Base-by-base conservation (phyloP, 2,888 invertebrate species). In the Carabus problematicus region DNA sequence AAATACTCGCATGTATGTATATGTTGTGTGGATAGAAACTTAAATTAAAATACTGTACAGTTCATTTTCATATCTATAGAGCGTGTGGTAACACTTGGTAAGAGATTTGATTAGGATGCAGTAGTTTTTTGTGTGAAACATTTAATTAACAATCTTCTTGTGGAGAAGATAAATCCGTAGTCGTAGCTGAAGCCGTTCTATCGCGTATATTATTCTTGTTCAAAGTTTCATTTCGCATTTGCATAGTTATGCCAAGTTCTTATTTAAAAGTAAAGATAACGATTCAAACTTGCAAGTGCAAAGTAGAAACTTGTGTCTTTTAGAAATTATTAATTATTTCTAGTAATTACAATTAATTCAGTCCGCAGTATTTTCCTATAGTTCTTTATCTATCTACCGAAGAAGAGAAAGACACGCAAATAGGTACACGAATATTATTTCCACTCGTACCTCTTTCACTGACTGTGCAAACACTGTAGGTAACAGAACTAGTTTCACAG, bases 241-340 rank as follows among this genome's bases (percentile, higher is more conserved):
- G 59, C 60, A 67, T 67, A 67, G 60, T 67, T 67, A 67, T 67
- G 52, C 47, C 59, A 60, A 67, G 60, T 67, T 67, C 67, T 67
- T 67, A 60, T 54, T 67, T 60, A 49, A n/a, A 67, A 67, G 49
- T 60, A 67, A 67, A 67, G 67, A 67, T 67, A 67, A 67, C 67
- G 67, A 67, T 67, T 56, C 60, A 60, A 66, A 67, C 52, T 67
- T 67, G 54, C 42, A 52, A 67, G 59, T 67, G 54, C 59, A 60
- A 8, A 42, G 42, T 16, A 42, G 60, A 60, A 67, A 67, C 67
- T 67, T 67, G 52, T 29, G 59, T 67, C 67, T 67, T 45, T 67
- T 54, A 43, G 39, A 49, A 67, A 67, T 60, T 67, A 67, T 67
- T 67, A 60, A 67, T 67, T 67, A 67, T 67, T 59, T 59, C 49